Evolutionary conservation across 2,888 invertebrate genomes (phyloP).

Genomic region (Chymomyza amoena): DNA sequence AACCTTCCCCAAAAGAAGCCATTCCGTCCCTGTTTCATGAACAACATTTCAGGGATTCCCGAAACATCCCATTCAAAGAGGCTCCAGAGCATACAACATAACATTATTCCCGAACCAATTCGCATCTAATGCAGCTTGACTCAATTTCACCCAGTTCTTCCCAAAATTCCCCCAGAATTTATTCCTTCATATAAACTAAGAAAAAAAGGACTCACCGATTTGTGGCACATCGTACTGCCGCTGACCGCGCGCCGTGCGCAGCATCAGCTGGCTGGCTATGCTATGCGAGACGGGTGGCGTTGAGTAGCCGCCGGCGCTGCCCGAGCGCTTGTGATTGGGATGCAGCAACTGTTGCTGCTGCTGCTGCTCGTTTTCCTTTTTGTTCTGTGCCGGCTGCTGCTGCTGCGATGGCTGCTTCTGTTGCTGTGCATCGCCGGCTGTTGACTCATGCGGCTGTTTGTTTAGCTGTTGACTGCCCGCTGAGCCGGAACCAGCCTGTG

Average conservation of each 20-base stretch:
- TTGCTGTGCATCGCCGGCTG: conserved; percentile 22
- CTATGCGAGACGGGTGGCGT: conserved; percentile 80
- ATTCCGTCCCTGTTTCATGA: too few species aligned
- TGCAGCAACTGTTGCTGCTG: conserved; percentile 61
- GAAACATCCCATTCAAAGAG: too few species aligned
- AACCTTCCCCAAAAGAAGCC: too few species aligned
- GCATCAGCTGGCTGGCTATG: conserved; percentile 88
- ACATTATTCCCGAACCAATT: too few species aligned
- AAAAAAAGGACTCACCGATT: conserved; percentile 83
- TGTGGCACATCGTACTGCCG: conserved; percentile 91
- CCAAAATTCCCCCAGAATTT: too few species aligned
- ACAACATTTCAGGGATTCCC: too few species aligned
- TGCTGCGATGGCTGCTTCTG: conserved; percentile 26
- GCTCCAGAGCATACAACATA: too few species aligned
- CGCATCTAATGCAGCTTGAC: too few species aligned
- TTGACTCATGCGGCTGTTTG: conserved; percentile 10
- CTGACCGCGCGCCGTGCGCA: conserved; percentile 86
- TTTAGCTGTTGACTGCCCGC: conserved; percentile 11
- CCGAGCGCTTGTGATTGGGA: conserved; percentile 76
- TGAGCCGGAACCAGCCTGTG: not conserved
- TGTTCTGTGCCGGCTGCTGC: conserved; percentile 48
- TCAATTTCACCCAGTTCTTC: too few species aligned
- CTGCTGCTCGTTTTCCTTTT: conserved; percentile 45
- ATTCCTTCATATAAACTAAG: not conserved
- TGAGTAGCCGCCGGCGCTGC: conserved; percentile 56